phyloP scores from a whole-genome alignment of 2,797 vertebrate species.

The Myotis daubentonii region DNA sequence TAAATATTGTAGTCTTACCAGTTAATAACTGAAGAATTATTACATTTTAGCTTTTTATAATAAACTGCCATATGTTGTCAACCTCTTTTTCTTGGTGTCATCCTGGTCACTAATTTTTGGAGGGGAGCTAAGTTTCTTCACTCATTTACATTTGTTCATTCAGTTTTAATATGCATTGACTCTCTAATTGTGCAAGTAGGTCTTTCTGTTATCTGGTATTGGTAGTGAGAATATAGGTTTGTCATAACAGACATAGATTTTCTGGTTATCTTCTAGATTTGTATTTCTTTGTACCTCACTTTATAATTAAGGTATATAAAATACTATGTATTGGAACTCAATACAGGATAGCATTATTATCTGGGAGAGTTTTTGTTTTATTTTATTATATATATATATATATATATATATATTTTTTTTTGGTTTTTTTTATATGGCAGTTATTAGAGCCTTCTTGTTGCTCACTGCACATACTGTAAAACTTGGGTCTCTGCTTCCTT shows the following conservation, averaged over 20 bases:
- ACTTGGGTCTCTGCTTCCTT: slow-evolving; percentile 4
- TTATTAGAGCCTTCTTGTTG: neutral
- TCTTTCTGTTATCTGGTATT: neutral
- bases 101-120: neutral
- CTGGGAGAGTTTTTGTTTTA: neutral
- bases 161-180: neutral
- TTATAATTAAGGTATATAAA: neutral
- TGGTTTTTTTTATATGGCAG: neutral
- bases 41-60: neutral
- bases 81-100: neutral
- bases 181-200: neutral
- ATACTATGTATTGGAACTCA: neutral
- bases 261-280: neutral
- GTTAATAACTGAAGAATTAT: neutral
- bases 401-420: too few species aligned
- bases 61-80: neutral
- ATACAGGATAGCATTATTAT: neutral
- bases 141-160: neutral
- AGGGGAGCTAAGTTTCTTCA: neutral
- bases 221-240: neutral
- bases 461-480: neutral
- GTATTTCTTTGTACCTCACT: slow-evolving; percentile 16
- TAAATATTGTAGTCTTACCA: neutral
- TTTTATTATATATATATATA: too few species aligned
- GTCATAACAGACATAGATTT: neutral